A percentile compares a stretch with the other conserved stretches of the same genome.
Evolutionary conservation across 2,888 invertebrate genomes (phyloP).

Genomic region (Chelonus formosanus): DNA sequence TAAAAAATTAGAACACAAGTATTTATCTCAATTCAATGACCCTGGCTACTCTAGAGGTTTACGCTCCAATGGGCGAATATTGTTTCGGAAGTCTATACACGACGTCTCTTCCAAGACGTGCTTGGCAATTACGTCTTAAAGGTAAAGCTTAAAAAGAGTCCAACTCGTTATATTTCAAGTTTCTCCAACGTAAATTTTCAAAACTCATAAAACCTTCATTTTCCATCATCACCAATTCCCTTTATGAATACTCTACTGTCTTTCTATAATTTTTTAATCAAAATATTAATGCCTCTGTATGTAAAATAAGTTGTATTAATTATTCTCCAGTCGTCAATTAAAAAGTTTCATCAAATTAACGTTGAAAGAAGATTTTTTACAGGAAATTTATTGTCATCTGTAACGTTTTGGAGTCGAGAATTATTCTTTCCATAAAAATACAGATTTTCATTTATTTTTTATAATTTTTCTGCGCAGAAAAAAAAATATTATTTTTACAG

Average conservation of each 20-base stretch:
- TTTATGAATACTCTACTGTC: constrained; percentile 12
- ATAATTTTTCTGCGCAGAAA: too few species aligned
- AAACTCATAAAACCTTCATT: constrained; percentile 9
- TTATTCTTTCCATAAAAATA: too few species aligned
- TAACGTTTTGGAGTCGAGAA: too few species aligned
- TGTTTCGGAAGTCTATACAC: constrained; percentile 21
- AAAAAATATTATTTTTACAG: too few species aligned
- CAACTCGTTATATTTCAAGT: constrained; percentile 13
- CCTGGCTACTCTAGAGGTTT: constrained; percentile 5
- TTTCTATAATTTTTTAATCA: not conserved
- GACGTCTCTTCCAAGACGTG: constrained; percentile 13
- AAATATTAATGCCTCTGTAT: too few species aligned
- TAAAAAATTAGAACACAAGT: constrained; percentile 14
- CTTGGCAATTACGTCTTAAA: constrained; percentile 22
- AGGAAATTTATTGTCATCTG: too few species aligned
- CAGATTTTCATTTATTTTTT: too few species aligned
- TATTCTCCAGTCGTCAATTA: too few species aligned
- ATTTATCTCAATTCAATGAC: constrained; percentile 19
- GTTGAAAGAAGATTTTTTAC: too few species aligned
- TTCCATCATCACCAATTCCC: constrained; percentile 9
- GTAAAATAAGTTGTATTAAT: too few species aligned
- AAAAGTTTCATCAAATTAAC: too few species aligned
- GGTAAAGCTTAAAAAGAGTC: constrained; percentile 16
- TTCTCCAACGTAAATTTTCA: constrained; percentile 11
- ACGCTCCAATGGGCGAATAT: constrained; percentile 11